A percentile compares a stretch with the other conserved stretches of the same genome.
Conservation (phyloP, 1,140 invertebrate species). For the Delia radicum region DNA sequence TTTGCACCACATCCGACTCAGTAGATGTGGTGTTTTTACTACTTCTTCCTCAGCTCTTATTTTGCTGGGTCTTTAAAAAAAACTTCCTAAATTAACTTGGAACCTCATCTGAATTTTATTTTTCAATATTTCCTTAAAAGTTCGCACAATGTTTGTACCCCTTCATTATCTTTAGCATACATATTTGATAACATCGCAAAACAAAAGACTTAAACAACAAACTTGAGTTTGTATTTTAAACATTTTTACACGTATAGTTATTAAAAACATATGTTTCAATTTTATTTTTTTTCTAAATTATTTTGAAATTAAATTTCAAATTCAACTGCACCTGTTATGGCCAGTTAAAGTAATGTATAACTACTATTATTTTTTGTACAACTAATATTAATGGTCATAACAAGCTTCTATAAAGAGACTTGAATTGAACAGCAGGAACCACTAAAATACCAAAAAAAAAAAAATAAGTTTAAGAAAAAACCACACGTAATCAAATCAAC, state of each 20-base stretch:
- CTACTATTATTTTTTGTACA: not conserved
- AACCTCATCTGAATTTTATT: too few relatives aligned
- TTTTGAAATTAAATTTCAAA: not conserved
- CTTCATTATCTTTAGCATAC: too few relatives aligned
- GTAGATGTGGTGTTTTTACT: too few relatives aligned
- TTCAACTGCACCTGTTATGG: not conserved
- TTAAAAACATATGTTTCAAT: not conserved
- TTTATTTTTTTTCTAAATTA: not conserved
- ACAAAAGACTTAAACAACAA: conserved; percentile 1
- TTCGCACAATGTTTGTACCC: too few relatives aligned
- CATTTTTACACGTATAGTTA: not conserved
- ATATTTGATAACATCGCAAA: not conserved
- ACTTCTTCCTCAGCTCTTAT: too few relatives aligned
- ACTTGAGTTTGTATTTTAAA: not conserved
- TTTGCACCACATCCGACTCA: too few relatives aligned
- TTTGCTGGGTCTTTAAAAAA: too few relatives aligned
- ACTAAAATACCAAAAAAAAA: not conserved
- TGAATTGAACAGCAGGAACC: not conserved
- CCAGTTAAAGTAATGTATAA: not conserved
- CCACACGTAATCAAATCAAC: not conserved
- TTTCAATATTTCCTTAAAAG: too few relatives aligned
- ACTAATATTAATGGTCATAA: not conserved
- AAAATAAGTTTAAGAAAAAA: too few relatives aligned
- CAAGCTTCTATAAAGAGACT: not conserved
- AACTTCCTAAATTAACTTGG: too few relatives aligned